Conservation (phyloP, 2,888 invertebrate species). For the Cremastinae sp. region DNA sequence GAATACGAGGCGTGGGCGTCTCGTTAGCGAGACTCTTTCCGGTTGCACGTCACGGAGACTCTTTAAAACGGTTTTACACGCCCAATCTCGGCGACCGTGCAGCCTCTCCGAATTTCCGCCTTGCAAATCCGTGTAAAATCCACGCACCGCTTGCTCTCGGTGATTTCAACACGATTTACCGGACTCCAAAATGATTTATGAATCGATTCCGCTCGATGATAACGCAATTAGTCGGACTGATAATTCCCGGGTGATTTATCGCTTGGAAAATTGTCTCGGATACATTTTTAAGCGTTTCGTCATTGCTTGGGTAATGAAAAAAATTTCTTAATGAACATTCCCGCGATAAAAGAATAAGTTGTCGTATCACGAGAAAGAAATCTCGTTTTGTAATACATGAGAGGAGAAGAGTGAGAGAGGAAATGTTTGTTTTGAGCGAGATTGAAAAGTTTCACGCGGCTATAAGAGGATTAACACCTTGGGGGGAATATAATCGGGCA, state of each 20-base stretch:
- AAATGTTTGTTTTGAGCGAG: conserved; percentile 11
- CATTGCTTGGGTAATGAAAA: neutral
- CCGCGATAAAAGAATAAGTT: neutral
- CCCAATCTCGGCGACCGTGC: conserved; percentile 48
- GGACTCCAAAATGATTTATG: conserved; percentile 48
- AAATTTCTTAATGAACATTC: neutral
- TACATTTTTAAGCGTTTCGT: neutral
- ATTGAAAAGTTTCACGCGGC: conserved; percentile 33
- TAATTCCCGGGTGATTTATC: conserved; percentile 16
- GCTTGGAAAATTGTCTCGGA: neutral
- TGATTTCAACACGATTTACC: conserved; percentile 24
- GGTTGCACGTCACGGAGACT: conserved; percentile 60
- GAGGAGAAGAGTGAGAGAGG: neutral
- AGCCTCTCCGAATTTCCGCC: conserved; percentile 2
- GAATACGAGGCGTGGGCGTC: conserved; percentile 58
- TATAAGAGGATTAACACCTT: conserved; percentile 63
- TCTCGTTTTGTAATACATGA: neutral
- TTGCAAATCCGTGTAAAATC: neutral
- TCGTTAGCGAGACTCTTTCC: conserved; percentile 60
- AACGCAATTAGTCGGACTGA: conserved; percentile 23
- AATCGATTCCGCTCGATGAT: conserved; percentile 28
- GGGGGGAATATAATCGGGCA: conserved; percentile 58
- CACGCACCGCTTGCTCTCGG: too few species aligned
- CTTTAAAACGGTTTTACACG: conserved; percentile 55
- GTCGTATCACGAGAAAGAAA: neutral